Evolutionary conservation across 2,797 vertebrate species (phyloP), one percentile per base, ranked within the genome.

Genomic region (Syngnathus acus): DNA sequence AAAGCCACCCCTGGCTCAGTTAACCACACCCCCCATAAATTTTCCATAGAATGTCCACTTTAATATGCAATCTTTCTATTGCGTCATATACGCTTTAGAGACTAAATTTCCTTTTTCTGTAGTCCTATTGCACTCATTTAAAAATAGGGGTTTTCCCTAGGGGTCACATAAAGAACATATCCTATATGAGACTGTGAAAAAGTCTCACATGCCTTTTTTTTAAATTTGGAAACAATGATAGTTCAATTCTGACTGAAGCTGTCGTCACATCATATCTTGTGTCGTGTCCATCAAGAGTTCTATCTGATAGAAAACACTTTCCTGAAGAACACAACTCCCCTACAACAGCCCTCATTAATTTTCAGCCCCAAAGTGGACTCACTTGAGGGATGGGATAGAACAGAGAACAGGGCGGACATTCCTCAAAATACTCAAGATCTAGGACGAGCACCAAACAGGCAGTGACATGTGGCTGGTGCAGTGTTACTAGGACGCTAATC

Each of bases 341-440:
- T 9, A 19, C 7, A 1, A 6, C 32, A 32, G 7, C 21, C 62
- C 19, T 48, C 4, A 10, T 51, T 64, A 23, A 37, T 57, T 47
- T 14, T 40, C 67, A 26, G 70, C 76, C 26, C 64, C 80, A 81
- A 78, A 69, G 75, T 65, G 78, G 78, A 78, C 75, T 40, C 69
- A 81, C 85, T 86, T 86, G 85, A 81, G 85, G 86, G 80, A 84
- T 83, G 59, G 69, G 78, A 75, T 23, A 16, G 7, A 13, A 72
- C 69, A 74, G 73, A 62, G 82, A 85, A 76, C 80, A 74, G 69
- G 79, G 83, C 78, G 79, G 85, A 84, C 85, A 83, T 84, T 87
- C 84, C 87, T 87, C 84, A 86, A 85, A 89, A 88, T 88, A 88
- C 80, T 78, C 80, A 73, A 68, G 14, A 89, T 84, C 82, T 85